Base-by-base conservation (phyloP, 2,888 invertebrate species). In the Dysmachus trigonus region DNA sequence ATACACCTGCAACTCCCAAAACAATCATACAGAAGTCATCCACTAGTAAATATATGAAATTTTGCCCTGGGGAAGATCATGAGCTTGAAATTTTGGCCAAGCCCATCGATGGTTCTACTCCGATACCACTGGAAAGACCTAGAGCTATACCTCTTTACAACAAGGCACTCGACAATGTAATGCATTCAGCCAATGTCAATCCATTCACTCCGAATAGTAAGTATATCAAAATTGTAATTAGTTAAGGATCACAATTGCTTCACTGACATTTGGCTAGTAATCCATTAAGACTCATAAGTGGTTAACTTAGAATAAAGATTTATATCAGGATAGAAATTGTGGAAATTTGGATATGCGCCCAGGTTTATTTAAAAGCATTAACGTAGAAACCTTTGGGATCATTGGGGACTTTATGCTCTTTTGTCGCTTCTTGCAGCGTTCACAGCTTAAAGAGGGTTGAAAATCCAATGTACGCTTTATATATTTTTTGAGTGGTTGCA, bases 1-100 rank as follows among this genome's bases (percentile, higher is more conserved):
- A 97, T 92, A 96, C 96, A 82, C 97, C 97, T 0, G 95, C 96
- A 88, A 97, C 97, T 4, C 97, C 97, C 3, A 97, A 97, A 92
- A 96, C 96, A 0, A 93, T 97, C 38, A 88, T 92, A 15, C 90
- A 92, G 82, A 92, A 92, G 87, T 92, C 95, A 73, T 94, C 95
- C 0, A 92, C 94, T 22, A 93, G 93, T 0, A 91, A 94, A 84
- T 93, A 93, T 62, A 92, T 94, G 86, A 92, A 94, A n/a, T 94
- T 94, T 86, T 41, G 86, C 3, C 86, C 86, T 27, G 85, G 47
- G 18, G 85, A 86, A 22, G 85, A 87, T 62, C 84, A 85, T 41
- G 85, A 83, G 18, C 47, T 86, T 30, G 72, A 79, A 4, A 76
- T 85, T 30, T 72, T 87, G 31, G 87, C 88, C 15, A 85, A 85